Base-by-base conservation (phyloP, 35 echinoderm and acorn worm genomes). In the Lytechinus pictus region DNA sequence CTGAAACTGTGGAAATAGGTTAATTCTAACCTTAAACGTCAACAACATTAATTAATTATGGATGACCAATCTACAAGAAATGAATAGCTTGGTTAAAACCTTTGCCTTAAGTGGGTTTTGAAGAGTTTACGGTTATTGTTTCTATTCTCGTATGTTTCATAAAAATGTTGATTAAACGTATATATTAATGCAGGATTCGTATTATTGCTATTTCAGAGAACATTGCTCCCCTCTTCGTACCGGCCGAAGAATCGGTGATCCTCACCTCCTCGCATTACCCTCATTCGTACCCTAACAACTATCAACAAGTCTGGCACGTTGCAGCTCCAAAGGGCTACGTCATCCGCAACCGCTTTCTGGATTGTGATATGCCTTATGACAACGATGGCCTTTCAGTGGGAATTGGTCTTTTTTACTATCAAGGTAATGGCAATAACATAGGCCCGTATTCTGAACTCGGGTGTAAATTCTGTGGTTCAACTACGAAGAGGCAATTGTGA, bases 281-380 rank as follows among this genome's bases (percentile, higher is more conserved):
- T 8, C 28, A 90, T 54, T 54, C 88, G 2, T 90, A 90, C 10
- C 88, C 88, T 52, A 44, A 54, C 88, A 90, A 90, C 52, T 90
- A 52, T 44, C 29, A 28, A 11, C 52, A 52, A 14, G 29, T 44
- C 29, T 90, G 88, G 88, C 52, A 44, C 21, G 28, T 90, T 1
- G 52, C 16, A 54, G 88, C 88, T 44, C 88, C 88, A 29, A 33
- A 90, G 52, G 88, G 88, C 52, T 90, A 90, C 27, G 88, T 90
- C 1, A 52, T 90, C 27, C 52, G 9, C 52, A 54, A 52, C 88
- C 88, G 16, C 0, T 52, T 90, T 29, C 88, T 90, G 4, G 88
- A 90, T 11, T 90, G 52, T 9, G 88, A 90, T 52, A 90, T 90
- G 88, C 88, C 88, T 54, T 54, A 52, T 44, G 88, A 90, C 88